phyloP scores from a whole-genome alignment of 2,113 vertebrate species.

The Pomatorhinus ruficollis region DNA sequence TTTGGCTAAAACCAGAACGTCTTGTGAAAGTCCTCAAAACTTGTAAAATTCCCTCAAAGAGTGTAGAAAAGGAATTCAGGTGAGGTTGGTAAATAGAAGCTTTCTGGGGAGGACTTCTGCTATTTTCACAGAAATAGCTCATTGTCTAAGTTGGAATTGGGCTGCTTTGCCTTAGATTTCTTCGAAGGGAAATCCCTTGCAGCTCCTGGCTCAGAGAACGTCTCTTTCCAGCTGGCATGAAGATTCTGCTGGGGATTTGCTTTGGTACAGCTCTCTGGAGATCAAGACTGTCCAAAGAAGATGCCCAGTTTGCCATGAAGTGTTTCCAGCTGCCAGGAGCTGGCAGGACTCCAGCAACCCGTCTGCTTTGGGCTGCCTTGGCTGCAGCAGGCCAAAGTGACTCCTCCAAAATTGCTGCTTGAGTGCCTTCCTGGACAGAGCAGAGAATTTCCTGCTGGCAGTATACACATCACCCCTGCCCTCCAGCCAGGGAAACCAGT shows the following conservation, averaged over 20 bases:
- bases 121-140: background rate
- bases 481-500: background rate
- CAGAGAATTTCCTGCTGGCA: background rate
- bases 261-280: background rate
- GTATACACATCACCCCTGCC: background rate
- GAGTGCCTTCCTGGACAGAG: background rate
- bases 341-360: background rate
- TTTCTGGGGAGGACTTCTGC: background rate
- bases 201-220: accelerated
- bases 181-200: background rate
- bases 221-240: background rate
- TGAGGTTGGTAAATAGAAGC: background rate
- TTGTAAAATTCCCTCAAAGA: background rate
- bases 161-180: background rate
- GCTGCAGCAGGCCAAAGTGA: background rate
- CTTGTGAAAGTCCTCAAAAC: background rate
- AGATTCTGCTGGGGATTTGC: background rate
- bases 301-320: background rate
- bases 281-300: background rate
- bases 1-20: background rate
- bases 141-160: background rate
- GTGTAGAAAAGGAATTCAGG: background rate
- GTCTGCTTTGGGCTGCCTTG: background rate
- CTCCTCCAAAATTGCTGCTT: background rate
- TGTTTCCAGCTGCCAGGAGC: background rate